These are phyloP conservation scores for Caenorhabditis sp. DNA, from an alignment of 2,888 invertebrate species.

Conservation along the genomic window DNA sequence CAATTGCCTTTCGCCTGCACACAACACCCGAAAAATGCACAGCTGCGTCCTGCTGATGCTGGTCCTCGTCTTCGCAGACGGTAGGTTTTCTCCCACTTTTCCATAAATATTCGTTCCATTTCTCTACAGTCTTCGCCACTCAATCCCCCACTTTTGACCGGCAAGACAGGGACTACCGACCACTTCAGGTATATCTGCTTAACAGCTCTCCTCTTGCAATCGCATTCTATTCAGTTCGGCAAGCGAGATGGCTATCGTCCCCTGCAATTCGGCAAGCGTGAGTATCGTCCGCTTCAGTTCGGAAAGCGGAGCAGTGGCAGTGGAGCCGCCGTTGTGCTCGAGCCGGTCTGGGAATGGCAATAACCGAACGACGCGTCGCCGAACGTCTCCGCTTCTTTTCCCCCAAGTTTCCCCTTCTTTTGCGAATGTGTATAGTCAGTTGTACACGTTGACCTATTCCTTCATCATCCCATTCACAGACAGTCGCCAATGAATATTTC, in stretches of 20 bases:
- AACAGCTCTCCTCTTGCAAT: no score
- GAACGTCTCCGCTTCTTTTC: not conserved
- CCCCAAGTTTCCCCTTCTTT: not conserved
- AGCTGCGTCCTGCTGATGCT: conserved; percentile 59
- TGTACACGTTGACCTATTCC: conserved; percentile 30
- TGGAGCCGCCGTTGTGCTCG: conserved; percentile 33
- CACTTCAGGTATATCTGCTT: conserved; percentile 69
- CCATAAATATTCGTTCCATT: not conserved
- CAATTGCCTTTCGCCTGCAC: conserved; percentile 27
- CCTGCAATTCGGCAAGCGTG: conserved; percentile 75
- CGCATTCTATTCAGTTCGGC: conserved; percentile 64
- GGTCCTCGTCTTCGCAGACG: conserved; percentile 52
- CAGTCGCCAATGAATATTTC: conserved; percentile 61
- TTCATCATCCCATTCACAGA: conserved; percentile 36
- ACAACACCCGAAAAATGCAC: conserved; percentile 45
- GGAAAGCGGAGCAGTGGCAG: conserved; percentile 65
- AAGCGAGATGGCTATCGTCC: conserved; percentile 72
- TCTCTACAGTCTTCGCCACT: conserved; percentile 54
- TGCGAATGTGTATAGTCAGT: conserved; percentile 11
- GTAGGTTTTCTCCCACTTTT: conserved; percentile 22
- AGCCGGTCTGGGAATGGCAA: conserved; percentile 59
- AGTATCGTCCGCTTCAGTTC: conserved; percentile 76
- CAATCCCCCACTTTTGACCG: conserved; percentile 73
- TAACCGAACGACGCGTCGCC: conserved; percentile 25
- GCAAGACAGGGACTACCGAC: conserved; percentile 75